Base-by-base conservation (phyloP, 2,797 vertebrate species). In the Sebastes steindachneri region DNA sequence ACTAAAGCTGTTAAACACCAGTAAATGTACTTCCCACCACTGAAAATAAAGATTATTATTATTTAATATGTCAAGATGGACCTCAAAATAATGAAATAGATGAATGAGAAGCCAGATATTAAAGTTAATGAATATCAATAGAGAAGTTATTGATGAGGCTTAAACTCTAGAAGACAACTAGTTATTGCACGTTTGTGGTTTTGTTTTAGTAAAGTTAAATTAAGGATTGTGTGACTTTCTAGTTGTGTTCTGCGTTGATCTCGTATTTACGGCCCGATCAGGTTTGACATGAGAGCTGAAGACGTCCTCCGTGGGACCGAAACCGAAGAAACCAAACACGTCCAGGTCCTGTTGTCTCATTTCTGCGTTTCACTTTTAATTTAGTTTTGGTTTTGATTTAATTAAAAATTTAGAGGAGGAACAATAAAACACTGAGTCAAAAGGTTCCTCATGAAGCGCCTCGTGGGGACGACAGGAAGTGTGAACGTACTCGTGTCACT, bases 361-460 rank as follows among this genome's bases (percentile, higher is more conserved):
- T 68, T n/a, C 55, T 29, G n/a, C 1, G 9, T 75, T 80, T 90
- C 86, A 82, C 82, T 75, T 84, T 84, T 65, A 71, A 88, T 90
- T 80, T 76, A 23, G 59, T 75, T 67, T 3, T 4, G n/a, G 53
- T 23, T 79, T 84, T 89, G 90, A 90, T 85, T 82, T 28, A 63
- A 86, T 85, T 60, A 79, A 54, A 54, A 21, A 57, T 77, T 75
- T 75, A 55, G 77, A 76, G 23, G 54, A 85, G 29, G 51, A 79
- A 69, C 6, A 73, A 76, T 63, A 69, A 68, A 66, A 84, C 1
- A 14, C 14, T 0, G 80, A 83, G 85, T 74, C 75, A 85, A 77
- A 45, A 85, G 81, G 83, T 77, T 33, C 73, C 57, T 67, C 9
- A 41, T 23, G 81, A 76, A 15, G 71, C 75, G 69, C 69, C 90